Percentiles rank a stretch among this genome's conserved stretches.
These are phyloP conservation scores for Marcusenius ussheri DNA, from an alignment of 2,113 vertebrate species.

Conservation along the genomic window DNA sequence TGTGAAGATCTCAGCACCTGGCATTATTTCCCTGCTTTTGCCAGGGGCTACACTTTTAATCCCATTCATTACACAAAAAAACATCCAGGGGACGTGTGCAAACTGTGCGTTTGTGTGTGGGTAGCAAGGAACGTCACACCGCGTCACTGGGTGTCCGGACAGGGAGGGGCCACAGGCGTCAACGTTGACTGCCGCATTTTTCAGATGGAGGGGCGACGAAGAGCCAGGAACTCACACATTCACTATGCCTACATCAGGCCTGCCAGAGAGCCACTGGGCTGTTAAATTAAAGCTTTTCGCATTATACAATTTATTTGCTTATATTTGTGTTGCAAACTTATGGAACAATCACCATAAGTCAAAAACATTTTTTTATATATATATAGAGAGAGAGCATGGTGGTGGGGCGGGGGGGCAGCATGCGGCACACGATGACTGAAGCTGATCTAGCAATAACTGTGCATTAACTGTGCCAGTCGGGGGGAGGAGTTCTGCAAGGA, in stretches of 20 bases:
- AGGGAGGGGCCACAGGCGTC: neutral
- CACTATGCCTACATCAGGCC: conserved; percentile 18
- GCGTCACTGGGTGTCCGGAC: neutral
- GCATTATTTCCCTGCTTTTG: neutral
- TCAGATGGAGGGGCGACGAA: conserved; percentile 31
- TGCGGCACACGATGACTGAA: neutral
- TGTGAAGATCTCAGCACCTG: neutral
- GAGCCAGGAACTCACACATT: conserved; percentile 33
- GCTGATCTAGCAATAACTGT: neutral
- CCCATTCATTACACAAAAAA: neutral
- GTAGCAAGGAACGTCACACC: neutral
- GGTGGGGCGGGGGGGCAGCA: neutral
- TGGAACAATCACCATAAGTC: conserved; percentile 49
- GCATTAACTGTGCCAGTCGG: neutral
- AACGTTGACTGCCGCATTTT: neutral
- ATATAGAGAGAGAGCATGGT: conserved; percentile 21
- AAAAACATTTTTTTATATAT: conserved; percentile 45
- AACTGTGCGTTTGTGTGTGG: neutral
- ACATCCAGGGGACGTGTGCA: neutral
- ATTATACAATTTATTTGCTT: conserved; percentile 49
- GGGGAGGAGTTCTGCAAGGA: conserved; percentile 12
- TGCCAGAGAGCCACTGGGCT: conserved; percentile 52
- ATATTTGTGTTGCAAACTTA: conserved; percentile 40
- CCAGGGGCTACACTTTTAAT: neutral
- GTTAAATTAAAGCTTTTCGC: conserved; percentile 65